Base-by-base conservation (phyloP, 2,888 invertebrate genomes). In the Odontocerum albicorne region DNA sequence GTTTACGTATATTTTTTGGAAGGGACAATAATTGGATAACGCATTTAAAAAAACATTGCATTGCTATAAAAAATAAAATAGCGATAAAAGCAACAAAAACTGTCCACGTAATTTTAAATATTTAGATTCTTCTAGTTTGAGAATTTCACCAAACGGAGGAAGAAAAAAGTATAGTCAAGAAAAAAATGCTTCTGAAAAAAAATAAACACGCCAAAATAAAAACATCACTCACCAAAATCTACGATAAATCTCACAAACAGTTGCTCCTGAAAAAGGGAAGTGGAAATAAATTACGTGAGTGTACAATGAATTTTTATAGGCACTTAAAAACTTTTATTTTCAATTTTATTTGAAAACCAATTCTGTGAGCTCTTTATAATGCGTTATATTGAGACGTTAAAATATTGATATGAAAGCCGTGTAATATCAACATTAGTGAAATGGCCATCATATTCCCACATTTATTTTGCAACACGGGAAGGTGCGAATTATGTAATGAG, bases 231-330 rank as follows among this genome's bases (percentile, higher is more conserved):
- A n/a, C n/a, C n/a, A n/a, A n/a, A n/a, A n/a, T n/a, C n/a, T n/a
- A 10, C 27, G 4, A 27, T 27, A 27, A 27, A 27, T 27, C 27
- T 27, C 27, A 4, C 10, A 10, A 7, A 10, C 1, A 22, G 22
- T 22, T 47, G 47, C 35, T 47, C 47, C 36, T 33, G 33, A 38
- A 44, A 45, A 47, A n/a, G 21, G 22, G 22, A 47, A 21, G 47
- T 36, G 15, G 16, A 36, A 47, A 47, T 36, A 47, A 47, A 47
- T 47, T 16, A 47, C 16, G 17, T 7, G 36, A 15, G 22, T 22
- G 21, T 47, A 47, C 47, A 47, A 47, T 47, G 38, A 47, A 20
- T 47, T 45, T 47, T 47, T 47, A 47, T 47, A 36, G 47, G 47
- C 47, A 47, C 36, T 47, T 20, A 47, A 47, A 16, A 36, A 21